A percentile compares a stretch with the other conserved stretches of the same genome.
Evolutionary conservation across 1,140 invertebrate genomes (phyloP).

Genomic region (Argopecten irradians): DNA sequence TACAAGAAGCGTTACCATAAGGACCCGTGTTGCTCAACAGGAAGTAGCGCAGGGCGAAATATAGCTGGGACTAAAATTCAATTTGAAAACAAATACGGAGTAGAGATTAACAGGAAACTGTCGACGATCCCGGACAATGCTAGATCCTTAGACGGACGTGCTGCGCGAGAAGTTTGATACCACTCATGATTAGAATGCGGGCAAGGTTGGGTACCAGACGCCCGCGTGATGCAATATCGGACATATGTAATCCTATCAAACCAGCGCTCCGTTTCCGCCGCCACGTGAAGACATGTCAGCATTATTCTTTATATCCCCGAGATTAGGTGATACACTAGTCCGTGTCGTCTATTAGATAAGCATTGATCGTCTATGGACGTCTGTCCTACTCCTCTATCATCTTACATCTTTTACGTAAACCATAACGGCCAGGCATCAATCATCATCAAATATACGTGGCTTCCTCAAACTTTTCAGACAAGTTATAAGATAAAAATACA

Average conservation of each 20-base stretch:
- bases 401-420: background rate
- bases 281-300: background rate
- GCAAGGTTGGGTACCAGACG: background rate
- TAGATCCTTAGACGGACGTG: background rate
- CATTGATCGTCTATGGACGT: background rate
- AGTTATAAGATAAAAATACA: too few relatives aligned
- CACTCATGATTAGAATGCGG: background rate
- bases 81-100: background rate
- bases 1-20: too few relatives aligned
- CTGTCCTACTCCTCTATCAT: background rate
- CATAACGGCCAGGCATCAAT: background rate
- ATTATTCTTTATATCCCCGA: slow-evolving; percentile 1
- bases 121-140: background rate
- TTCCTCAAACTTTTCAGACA: too few relatives aligned
- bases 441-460: too few relatives aligned
- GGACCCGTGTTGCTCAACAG: background rate
- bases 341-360: background rate
- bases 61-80: background rate
- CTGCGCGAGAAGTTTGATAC: background rate
- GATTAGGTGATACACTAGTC: background rate
- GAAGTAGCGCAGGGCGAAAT: background rate
- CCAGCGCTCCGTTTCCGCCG: background rate
- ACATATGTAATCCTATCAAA: background rate
- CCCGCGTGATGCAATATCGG: background rate
- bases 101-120: background rate